These are phyloP conservation scores for Phrynocephalus guinanensis DNA, from an alignment of 2,797 vertebrate species.

Conservation along the genomic window DNA sequence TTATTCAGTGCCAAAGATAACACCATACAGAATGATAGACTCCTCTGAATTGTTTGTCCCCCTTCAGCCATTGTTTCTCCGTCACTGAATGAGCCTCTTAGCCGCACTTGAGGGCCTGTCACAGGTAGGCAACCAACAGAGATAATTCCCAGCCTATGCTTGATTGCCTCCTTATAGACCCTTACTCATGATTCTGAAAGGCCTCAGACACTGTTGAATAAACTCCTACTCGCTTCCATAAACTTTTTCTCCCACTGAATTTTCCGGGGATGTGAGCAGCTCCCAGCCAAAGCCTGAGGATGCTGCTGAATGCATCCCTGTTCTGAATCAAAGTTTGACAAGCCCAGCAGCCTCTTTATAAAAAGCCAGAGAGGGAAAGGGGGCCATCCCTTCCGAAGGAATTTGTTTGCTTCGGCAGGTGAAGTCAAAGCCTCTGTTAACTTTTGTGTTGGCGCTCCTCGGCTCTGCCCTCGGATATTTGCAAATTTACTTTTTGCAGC, in stretches of 20 bases:
- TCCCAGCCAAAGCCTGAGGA: conserved; percentile 81
- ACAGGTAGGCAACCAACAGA: conserved; percentile 95
- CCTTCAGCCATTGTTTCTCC: conserved; percentile 86
- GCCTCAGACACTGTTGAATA: conserved; percentile 96
- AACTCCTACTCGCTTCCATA: conserved; percentile 96
- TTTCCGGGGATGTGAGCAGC: conserved; percentile 93
- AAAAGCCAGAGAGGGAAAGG: conserved; percentile 66
- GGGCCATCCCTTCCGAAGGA: conserved; percentile 66
- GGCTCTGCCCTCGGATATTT: conserved; percentile 46
- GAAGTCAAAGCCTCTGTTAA: conserved; percentile 57
- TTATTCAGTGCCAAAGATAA: conserved; percentile 96
- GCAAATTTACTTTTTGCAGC: conserved; percentile 44
- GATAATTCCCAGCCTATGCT: conserved; percentile 97
- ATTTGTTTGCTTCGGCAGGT: conserved; percentile 78
- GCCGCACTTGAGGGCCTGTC: conserved; percentile 93
- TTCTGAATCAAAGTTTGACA: conserved; percentile 86
- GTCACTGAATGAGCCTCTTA: conserved; percentile 92
- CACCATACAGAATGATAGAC: conserved; percentile 98
- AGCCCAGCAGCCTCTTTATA: conserved; percentile 77
- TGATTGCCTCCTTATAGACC: conserved; percentile 96
- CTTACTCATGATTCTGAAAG: conserved; percentile 93
- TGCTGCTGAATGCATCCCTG: conserved; percentile 87
- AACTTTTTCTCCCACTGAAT: conserved; percentile 93
- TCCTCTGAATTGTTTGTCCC: conserved; percentile 94
- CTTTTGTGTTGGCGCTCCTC: not conserved